Evolutionary conservation across 2,113 vertebrate species (phyloP), one percentile per base, ranked within the genome.

Genomic region (Tragelaphus imberbis): DNA sequence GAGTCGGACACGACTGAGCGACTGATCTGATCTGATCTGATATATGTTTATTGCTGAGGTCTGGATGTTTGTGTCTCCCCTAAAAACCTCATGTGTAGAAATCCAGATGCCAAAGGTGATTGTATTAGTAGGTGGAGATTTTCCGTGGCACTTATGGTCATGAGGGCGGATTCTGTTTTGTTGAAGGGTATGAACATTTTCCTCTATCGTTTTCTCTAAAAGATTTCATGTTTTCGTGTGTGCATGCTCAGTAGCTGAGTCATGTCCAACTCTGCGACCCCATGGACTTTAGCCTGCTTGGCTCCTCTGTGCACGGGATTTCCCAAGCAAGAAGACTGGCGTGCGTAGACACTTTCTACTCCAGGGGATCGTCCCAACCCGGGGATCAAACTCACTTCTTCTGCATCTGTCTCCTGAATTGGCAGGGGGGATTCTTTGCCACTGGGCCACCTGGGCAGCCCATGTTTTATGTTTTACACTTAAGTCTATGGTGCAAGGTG

Each of bases 61-160:
- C 47, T 77, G 56, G 53, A 56, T 65, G 88, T 40, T 33, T 63
- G 6, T 63, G 47, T 63, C 10, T 81, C 56, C 47, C 21, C 21
- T 81, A 33, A 44, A 82, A 61, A 77, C 55, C 23, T 53, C 10
- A 9, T 21, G 3, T 13, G 10, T 49, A 49, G 56, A 47, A 36
- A 36, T 93, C 53, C 12, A 15, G 51, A 53, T 2, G 2, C 14
- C 36, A 40, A 19, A n/a, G 30, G 19, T 21, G 65, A 85, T 55
- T 27, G 59, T 10, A 14, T 77, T 55, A n/a, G 47, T 16, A 27
- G n/a, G 28, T n/a, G 7, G n/a, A 49, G 7, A 7, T 12, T 84
- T 58, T 3, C 44, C 21, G 1, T 27, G 80, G 7, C 23, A 1
- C 2, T 61, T 59, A 55, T 0, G 4, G 2, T 21, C 47, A 10